phyloP scores from a whole-genome alignment of 2,797 vertebrate species.

The Rhinella marina region DNA sequence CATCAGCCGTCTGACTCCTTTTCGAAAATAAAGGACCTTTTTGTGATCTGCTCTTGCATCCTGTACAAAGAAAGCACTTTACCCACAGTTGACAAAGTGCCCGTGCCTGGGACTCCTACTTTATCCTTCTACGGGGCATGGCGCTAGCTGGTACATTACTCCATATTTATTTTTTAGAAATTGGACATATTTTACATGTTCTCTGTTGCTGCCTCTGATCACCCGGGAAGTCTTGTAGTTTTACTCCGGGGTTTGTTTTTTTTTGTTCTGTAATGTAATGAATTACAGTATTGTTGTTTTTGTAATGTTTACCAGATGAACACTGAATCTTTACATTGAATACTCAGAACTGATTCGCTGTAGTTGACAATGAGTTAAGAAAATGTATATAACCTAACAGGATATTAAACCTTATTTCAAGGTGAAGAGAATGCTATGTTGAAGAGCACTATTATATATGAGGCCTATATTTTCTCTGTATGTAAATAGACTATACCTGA shows the following conservation, averaged over 20 bases:
- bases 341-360: not conserved
- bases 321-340: slow-evolving; percentile 37
- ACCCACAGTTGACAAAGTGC: slow-evolving; percentile 69
- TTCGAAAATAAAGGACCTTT: slow-evolving; percentile 84
- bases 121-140: slow-evolving; percentile 63
- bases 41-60: slow-evolving; percentile 71
- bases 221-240: slow-evolving; percentile 26
- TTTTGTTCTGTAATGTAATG: slow-evolving; percentile 34
- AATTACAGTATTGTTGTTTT: slow-evolving; percentile 63
- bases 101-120: slow-evolving; percentile 57
- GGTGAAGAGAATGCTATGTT: slow-evolving; percentile 4
- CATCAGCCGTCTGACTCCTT: slow-evolving; percentile 92
- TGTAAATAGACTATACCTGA: not conserved
- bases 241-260: not conserved
- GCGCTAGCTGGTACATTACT: slow-evolving; percentile 62
- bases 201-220: slow-evolving; percentile 54
- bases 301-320: slow-evolving; percentile 60
- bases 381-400: slow-evolving; percentile 10
- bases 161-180: slow-evolving; percentile 65
- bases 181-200: slow-evolving; percentile 55
- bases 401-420: not conserved
- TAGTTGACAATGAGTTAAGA: slow-evolving; percentile 1
- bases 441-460: not conserved
- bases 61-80: slow-evolving; percentile 80
- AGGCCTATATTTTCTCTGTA: slow-evolving; percentile 8